Evolutionary conservation across 2,113 vertebrate genomes (phyloP).

Genomic region (Onychostoma macrolepis): DNA sequence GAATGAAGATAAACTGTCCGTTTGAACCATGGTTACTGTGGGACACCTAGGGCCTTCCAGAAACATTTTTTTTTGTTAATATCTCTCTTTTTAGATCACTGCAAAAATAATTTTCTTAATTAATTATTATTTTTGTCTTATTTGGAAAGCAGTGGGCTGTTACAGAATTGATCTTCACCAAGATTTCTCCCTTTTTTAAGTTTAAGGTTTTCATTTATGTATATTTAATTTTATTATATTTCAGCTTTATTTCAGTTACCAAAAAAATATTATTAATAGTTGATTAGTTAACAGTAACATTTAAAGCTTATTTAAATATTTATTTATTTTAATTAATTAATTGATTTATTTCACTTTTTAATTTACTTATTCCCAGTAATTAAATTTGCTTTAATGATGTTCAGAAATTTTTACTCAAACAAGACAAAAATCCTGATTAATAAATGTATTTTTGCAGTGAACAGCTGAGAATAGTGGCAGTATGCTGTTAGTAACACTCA

Average conservation of each 20-base stretch:
- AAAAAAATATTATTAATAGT: no score
- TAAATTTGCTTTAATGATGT: background rate
- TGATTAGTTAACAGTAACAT: background rate
- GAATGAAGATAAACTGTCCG: slow-evolving; percentile 65
- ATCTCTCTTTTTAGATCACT: slow-evolving; percentile 18
- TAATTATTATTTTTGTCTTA: background rate
- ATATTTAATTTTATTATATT: no score
- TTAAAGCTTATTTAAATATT: no score
- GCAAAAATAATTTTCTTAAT: background rate
- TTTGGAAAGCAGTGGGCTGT: background rate
- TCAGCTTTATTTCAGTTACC: no score
- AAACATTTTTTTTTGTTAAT: slow-evolving; percentile 35
- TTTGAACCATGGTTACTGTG: slow-evolving; percentile 53
- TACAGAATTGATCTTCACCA: no score
- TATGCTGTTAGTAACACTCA: background rate
- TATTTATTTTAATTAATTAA: background rate
- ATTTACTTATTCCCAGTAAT: background rate
- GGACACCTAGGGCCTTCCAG: slow-evolving; percentile 60
- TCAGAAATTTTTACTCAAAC: background rate
- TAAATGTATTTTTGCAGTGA: background rate
- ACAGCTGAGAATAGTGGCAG: no score
- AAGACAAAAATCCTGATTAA: background rate
- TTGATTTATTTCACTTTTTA: background rate
- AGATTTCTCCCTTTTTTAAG: no score
- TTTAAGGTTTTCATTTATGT: no score